phyloP scores from a whole-genome alignment of 2,113 vertebrate genomes.

The Alces alces region DNA sequence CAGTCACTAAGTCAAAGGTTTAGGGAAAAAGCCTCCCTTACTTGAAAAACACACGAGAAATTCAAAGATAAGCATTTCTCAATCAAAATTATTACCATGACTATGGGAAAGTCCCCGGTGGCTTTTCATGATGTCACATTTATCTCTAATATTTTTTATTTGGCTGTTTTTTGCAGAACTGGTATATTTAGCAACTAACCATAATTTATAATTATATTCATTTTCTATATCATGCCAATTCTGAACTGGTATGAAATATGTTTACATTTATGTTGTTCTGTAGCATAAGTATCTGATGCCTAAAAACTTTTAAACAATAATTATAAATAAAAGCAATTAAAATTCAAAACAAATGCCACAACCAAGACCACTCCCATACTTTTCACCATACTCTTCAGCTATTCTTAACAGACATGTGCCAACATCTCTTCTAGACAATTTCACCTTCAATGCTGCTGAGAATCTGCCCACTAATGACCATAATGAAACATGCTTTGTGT shows the following conservation, averaged over 20 bases:
- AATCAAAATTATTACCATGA: not conserved
- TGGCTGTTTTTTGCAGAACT: not conserved
- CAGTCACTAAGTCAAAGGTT: conserved; percentile 45
- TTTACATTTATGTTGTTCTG: not conserved
- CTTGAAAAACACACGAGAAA: conserved; percentile 68
- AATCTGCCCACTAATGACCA: conserved; percentile 88
- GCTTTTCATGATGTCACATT: not conserved
- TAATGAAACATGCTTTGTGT: conserved; percentile 94
- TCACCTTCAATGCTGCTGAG: conserved; percentile 81
- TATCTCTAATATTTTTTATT: not conserved
- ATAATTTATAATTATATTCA: not conserved
- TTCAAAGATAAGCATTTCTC: conserved; percentile 51
- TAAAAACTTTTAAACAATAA: not conserved
- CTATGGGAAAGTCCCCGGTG: not conserved
- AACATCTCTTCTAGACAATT: conserved; percentile 81
- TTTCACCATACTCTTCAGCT: conserved; percentile 40
- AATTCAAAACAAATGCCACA: conserved; percentile 18
- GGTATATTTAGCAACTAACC: not conserved
- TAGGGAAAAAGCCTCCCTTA: conserved; percentile 62
- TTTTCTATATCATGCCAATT: not conserved
- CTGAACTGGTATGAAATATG: not conserved
- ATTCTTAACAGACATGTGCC: conserved; percentile 72
- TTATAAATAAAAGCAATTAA: not conserved
- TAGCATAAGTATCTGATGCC: not conserved
- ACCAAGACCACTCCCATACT: conserved; percentile 20